Base-by-base conservation (phyloP, 2,888 invertebrate species). In the Operophtera brumata region DNA sequence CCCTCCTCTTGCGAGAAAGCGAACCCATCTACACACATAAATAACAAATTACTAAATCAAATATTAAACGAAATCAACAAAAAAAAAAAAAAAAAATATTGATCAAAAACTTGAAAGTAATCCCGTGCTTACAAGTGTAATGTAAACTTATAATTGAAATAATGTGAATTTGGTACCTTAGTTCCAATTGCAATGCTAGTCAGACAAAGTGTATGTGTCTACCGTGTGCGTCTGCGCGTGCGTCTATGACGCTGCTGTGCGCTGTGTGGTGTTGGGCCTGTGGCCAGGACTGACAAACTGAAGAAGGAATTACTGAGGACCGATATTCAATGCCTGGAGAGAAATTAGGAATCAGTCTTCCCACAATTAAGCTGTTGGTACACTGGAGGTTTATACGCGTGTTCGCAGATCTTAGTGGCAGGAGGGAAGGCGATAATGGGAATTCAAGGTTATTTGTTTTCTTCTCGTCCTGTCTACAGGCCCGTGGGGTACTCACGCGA, bases 1-100 rank as follows among this genome's bases (percentile, higher is more conserved):
- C 97, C 96, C 91, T 99, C 99, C 91, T 99, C 99, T 94, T 99
- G 99, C 40, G 99, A 99, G 91, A 99, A 99, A 67, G 99, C 99
- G 92, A 96, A 99, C 64, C 99, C 99, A 94, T 98, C 98, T 98
- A 90, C 62, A 77, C 64, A 69, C 57, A 59, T 49, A 40, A 42
- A 34, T 25, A 7, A 55, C 10, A 12, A 8, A 35, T 49, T 35
- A 35, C 9, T 10, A 41, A 32, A 39, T 13, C 13, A 7, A 26
- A 12, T 9, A 12, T 12, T 6, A 9, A 30, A 2, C 8, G 1
- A 7, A 13, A 36, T 3, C n/a, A 7, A 6, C n/a, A 2, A 11
- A 47, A 44, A 26, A n/a, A 35, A 20, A 49, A 37, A 12, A 35
- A 47, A 47, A 39, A 39, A 25, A 48, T 30, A 52, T 8, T 42